Base-by-base conservation (phyloP, 2,797 vertebrate genomes). In the Phataginus tricuspis region DNA sequence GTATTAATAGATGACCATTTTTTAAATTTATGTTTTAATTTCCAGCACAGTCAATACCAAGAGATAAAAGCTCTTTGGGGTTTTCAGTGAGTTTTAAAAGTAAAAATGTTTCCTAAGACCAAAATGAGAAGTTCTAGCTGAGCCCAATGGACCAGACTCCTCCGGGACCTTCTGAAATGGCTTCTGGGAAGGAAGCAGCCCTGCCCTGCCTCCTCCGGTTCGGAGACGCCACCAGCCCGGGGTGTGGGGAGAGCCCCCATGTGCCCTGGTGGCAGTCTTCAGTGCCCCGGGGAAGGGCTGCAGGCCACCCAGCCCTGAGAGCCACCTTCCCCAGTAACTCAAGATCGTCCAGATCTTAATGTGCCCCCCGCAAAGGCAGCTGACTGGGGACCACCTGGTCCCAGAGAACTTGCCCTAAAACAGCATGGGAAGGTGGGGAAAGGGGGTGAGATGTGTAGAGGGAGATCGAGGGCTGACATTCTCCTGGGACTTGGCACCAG, bases 371-470 rank as follows among this genome's bases (percentile, higher is more conserved):
- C 16, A 27, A 10, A 57, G 31, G 10, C 19, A 34, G 29, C 18
- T 4, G 14, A 83, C 9, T 37, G 37, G 61, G 53, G 39, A 25
- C 31, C 63, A 49, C 53, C 21, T 71, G 27, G 37, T 37, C 15
- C 5, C 31, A 34, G 18, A n/a, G n/a, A 27, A 42, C 39, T 75
- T 63, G 0, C 80, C 82, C 85, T 72, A 5, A 27, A 51, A 18
- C 42, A 59, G 45, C 27, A 16, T 0, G 1, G n/a, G n/a, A 63
- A 29, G 31, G 37, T 4, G 7, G 9, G 5, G 34, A 15, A 0
- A 64, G 53, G 6, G 4, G 11, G 7, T 25, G 13, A 57, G 42
- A 34, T 14, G 19, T n/a, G 19, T 19, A 57, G 18, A 85, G 9
- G 42, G 7, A 66, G 23, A 59, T 51, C 5, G 53, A 64, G 45